Evolutionary conservation across 2,113 vertebrate species (phyloP), one percentile per base, ranked within the genome.

Genomic region (Cisticola juncidis): DNA sequence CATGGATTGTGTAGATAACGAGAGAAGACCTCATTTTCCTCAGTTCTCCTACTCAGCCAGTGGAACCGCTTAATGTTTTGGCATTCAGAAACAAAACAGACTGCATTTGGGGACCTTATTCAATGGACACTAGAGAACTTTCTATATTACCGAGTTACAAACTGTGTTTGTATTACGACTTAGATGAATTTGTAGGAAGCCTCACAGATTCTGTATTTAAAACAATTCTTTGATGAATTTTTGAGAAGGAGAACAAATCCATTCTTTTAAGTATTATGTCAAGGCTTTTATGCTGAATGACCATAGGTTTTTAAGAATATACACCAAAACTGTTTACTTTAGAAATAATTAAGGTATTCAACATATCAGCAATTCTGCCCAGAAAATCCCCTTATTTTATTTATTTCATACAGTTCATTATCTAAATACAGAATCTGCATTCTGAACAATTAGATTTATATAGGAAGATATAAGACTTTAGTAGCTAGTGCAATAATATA

Each of bases 1-100:
- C 97, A 99, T 99, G 99, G 99, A 99, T 97, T 99, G 98, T 58
- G 98, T 98, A 92, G 99, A 99, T 97, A 99, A 99, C 0, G 99
- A 99, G 95, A 98, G 98, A 97, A 98, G 99, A 97, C 99, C 99
- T 61, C 99, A 99, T 97, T 99, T 99, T 97, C 99, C 99, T 64
- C 99, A 99, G 98, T 99, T 99, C 97, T 99, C 99, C 92, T 99
- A 99, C 97, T 99, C 99, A 17, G 99, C 99, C 97, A 99, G 99
- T 81, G 99, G 99, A 91, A 99, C 98, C 45, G 98, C 98, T 97
- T 99, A 98, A 98, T 81, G 82, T 93, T 94, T 88, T 81, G 94
- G 71, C 90, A 93, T 93, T 90, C 96, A 97, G 95, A 97, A 97
- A 97, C 90, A 97, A 97, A 96, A 95, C 89, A 97, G 98, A 98